These are phyloP conservation scores for Pollenia amentaria DNA, from an alignment of 2,888 invertebrate species.

Conservation along the genomic window DNA sequence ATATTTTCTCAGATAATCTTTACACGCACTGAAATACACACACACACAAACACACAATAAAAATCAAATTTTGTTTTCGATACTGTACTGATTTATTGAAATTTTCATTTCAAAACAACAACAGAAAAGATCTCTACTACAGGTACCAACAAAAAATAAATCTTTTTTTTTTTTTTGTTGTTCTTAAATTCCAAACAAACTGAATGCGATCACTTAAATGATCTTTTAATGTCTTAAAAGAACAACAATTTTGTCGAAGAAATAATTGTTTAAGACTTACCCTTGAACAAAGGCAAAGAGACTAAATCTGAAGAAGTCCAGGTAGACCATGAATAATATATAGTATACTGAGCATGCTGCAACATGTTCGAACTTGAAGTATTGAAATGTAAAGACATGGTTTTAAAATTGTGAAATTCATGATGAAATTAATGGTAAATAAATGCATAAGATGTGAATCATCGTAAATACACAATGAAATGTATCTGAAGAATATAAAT, in stretches of 20 bases:
- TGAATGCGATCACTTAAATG: constrained; percentile 39
- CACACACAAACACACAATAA: constrained; percentile 2
- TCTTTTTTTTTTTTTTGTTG: not conserved
- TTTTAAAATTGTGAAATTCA: constrained; percentile 57
- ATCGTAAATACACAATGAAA: constrained; percentile 10
- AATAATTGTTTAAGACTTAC: constrained; percentile 32
- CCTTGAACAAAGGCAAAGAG: constrained; percentile 51
- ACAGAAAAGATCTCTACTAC: constrained; percentile 3
- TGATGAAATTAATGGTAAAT: constrained; percentile 54
- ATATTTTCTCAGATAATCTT: constrained; percentile 21
- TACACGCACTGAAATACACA: constrained; percentile 4
- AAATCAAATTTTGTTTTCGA: constrained; percentile 11
- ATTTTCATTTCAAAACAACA: constrained; percentile 20
- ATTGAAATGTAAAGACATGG: not conserved
- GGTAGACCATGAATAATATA: constrained; percentile 23
- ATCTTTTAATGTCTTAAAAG: constrained; percentile 29
- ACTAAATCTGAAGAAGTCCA: constrained; percentile 3
- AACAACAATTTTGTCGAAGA: not conserved
- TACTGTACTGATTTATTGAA: constrained; percentile 55
- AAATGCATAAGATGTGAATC: constrained; percentile 57
- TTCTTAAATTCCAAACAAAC: not conserved
- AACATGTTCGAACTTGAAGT: constrained; percentile 42
- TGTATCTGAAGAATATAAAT: constrained; percentile 8
- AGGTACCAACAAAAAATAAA: constrained; percentile 39
- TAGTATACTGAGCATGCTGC: constrained; percentile 40